Percentiles rank a stretch among this genome's conserved stretches.
phyloP scores from a whole-genome alignment of 2,888 invertebrate species.

The Xestia c-nigrum region DNA sequence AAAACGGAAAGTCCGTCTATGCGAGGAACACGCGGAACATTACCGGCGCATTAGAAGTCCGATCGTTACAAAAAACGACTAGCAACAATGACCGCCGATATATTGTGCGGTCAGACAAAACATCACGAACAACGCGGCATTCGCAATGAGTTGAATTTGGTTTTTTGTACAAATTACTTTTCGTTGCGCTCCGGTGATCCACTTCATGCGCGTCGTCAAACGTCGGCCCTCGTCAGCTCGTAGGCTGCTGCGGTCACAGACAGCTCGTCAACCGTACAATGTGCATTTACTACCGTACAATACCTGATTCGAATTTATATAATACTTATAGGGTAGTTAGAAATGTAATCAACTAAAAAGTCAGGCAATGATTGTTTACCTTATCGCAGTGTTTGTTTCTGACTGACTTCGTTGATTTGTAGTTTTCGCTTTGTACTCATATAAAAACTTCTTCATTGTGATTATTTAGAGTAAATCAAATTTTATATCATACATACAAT shows the following conservation, averaged over 20 bases:
- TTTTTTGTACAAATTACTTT: constrained; percentile 90
- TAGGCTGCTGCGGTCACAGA: constrained; percentile 74
- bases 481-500: constrained; percentile 17
- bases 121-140: constrained; percentile 88
- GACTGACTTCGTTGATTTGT: constrained; percentile 72
- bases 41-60: constrained; percentile 85
- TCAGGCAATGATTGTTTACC: constrained; percentile 73
- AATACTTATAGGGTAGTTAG: constrained; percentile 70
- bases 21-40: constrained; percentile 82
- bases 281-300: constrained; percentile 63
- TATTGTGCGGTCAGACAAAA: constrained; percentile 90
- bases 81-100: constrained; percentile 88
- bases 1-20: constrained; percentile 77
- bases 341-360: constrained; percentile 39
- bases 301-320: constrained; percentile 48
- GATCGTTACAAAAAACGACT: constrained; percentile 85
- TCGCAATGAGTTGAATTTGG: constrained; percentile 89
- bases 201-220: constrained; percentile 82
- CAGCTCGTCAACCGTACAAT: constrained; percentile 72
- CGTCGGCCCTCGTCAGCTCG: constrained; percentile 77
- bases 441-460: constrained; percentile 85
- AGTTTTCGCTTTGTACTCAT: constrained; percentile 81
- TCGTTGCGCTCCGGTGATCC: constrained; percentile 89
- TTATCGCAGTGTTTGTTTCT: constrained; percentile 74
- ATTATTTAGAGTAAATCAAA: constrained; percentile 9